Evolutionary conservation across 2,888 invertebrate species (phyloP).

Genomic region (Netelia melanura): DNA sequence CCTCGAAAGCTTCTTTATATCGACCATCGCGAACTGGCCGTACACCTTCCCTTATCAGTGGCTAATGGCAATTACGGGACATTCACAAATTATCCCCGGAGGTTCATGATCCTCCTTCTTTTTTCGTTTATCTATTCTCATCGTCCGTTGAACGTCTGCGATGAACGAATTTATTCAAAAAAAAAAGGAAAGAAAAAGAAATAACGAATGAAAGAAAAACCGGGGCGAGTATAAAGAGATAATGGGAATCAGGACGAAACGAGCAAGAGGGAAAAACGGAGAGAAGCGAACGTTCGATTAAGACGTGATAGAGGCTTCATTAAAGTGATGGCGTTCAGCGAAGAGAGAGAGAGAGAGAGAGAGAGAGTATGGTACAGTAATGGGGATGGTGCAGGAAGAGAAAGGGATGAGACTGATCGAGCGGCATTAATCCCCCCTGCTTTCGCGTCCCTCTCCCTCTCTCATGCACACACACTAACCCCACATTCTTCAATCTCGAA

Average conservation of each 20-base stretch:
- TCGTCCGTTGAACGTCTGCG: background rate
- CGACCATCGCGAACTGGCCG: conserved; percentile 7
- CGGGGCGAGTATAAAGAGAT: conserved; percentile 43
- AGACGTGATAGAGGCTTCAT: conserved; percentile 63
- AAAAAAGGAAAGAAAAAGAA: conserved; percentile 27
- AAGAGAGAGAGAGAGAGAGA: conserved; percentile 11
- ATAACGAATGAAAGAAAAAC: background rate
- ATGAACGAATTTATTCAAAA: background rate
- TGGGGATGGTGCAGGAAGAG: conserved; percentile 23
- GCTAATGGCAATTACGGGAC: conserved; percentile 61
- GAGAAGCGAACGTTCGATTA: conserved; percentile 57
- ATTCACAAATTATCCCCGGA: conserved; percentile 56
- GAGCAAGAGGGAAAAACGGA: conserved; percentile 3
- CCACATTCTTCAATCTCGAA: conserved; percentile 36
- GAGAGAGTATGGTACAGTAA: too few relatives aligned
- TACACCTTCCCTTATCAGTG: conserved; percentile 47
- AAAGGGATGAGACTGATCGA: conserved; percentile 57
- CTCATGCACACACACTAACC: background rate
- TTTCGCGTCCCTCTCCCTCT: background rate
- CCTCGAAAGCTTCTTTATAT: conserved; percentile 21
- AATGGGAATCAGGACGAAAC: conserved; percentile 65
- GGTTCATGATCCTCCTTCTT: background rate
- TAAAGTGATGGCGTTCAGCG: conserved; percentile 50
- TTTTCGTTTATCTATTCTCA: conserved; percentile 10
- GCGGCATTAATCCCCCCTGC: conserved; percentile 51